Evolutionary conservation across 2,888 invertebrate genomes (phyloP).

Genomic region (Mimas tiliae): DNA sequence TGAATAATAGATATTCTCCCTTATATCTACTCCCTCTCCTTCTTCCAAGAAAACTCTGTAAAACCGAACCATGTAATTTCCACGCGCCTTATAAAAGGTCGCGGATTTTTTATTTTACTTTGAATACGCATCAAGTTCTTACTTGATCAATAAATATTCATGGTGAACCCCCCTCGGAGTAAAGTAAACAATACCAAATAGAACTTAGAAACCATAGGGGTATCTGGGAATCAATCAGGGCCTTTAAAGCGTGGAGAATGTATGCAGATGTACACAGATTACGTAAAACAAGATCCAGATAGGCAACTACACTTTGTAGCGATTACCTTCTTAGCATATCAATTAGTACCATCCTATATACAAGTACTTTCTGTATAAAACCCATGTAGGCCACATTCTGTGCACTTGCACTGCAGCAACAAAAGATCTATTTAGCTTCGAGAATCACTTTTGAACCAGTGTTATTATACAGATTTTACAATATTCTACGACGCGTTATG

Average conservation of each 20-base stretch:
- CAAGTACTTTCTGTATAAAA: too few relatives aligned
- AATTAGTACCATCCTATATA: neutral
- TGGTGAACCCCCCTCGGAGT: conserved; percentile 31
- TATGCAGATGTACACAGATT: conserved; percentile 19
- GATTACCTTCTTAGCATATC: neutral
- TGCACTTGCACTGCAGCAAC: too few relatives aligned
- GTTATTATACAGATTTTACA: too few relatives aligned
- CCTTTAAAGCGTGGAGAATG: neutral
- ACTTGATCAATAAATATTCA: conserved; percentile 40
- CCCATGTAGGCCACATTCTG: too few relatives aligned
- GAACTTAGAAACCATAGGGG: conserved; percentile 41
- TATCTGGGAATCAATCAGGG: conserved; percentile 25
- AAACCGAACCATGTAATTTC: neutral
- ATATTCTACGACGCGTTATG: too few relatives aligned
- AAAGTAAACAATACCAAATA: conserved; percentile 39
- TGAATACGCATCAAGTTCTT: conserved; percentile 22
- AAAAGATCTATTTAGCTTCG: too few relatives aligned
- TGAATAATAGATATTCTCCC: neutral
- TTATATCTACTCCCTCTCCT: too few relatives aligned
- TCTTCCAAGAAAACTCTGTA: neutral
- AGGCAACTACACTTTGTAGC: neutral
- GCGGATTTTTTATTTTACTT: neutral
- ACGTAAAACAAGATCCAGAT: conserved; percentile 16
- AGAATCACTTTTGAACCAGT: too few relatives aligned
- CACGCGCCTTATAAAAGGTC: neutral